Evolutionary conservation across 2,888 invertebrate genomes (phyloP).

Genomic region (Eupelmus urozonus): DNA sequence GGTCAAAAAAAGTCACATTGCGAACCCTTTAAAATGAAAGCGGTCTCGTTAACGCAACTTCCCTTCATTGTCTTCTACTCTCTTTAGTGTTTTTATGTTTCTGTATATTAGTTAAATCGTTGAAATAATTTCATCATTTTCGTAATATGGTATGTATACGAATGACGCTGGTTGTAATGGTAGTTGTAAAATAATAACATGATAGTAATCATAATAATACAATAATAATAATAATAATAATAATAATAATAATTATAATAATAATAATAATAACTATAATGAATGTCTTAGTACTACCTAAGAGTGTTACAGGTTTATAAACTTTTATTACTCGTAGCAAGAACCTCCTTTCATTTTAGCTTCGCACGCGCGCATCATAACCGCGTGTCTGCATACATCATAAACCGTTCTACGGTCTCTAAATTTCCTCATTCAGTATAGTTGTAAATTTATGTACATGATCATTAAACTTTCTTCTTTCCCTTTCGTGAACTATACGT

Average conservation of each 20-base stretch:
- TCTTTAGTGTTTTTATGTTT: constrained; percentile 32
- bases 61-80: constrained; percentile 62
- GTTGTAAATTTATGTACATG: constrained; percentile 74
- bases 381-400: constrained; percentile 46
- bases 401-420: constrained; percentile 71
- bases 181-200: constrained; percentile 66
- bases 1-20: constrained; percentile 46
- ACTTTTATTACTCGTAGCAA: constrained; percentile 59
- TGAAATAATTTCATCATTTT: constrained; percentile 64
- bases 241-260: constrained; percentile 63
- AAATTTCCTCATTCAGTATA: constrained; percentile 64
- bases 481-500: constrained; percentile 33
- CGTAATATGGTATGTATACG: constrained; percentile 58
- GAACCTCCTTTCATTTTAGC: constrained; percentile 56
- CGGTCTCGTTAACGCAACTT: constrained; percentile 63
- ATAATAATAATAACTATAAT: constrained; percentile 68
- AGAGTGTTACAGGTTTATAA: constrained; percentile 69
- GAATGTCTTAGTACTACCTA: constrained; percentile 72
- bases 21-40: constrained; percentile 70
- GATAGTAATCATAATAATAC: constrained; percentile 63
- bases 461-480: constrained; percentile 55
- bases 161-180: constrained; percentile 66
- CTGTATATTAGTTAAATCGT: constrained; percentile 63
- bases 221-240: constrained; percentile 67
- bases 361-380: constrained; percentile 54